Base-by-base conservation (phyloP, 2,888 invertebrate genomes). In the Scaptomyza tumidula region DNA sequence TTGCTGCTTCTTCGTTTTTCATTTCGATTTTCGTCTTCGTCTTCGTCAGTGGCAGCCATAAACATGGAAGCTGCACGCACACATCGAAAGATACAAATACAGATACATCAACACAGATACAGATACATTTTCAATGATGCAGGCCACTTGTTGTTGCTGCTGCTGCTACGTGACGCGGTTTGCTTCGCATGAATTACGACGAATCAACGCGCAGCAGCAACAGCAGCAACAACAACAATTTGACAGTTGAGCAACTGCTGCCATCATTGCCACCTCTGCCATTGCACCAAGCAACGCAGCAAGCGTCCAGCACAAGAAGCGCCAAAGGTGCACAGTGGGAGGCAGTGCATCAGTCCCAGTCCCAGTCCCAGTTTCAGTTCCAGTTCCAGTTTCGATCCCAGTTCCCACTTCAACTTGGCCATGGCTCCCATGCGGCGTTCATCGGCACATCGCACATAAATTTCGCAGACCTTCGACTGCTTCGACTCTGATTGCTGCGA, bases 191-290 rank as follows among this genome's bases (percentile, higher is more conserved):
- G 86, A 88, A 71, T 88, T 80, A 88, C 89, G 89, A 83, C 89
- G 88, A 89, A 85, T 89, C 86, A 89, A 89, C 81, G 84, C 74
- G 59, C 74, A 75, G 76, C 83, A 72, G 54, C 72, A 64, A n/a
- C 66, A 60, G 29, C 74, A 35, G 4, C 57, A 49, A 6, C 62
- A 49, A 33, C 44, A 64, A 37, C 62, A 55, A 37, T 66, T 81
- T 89, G 91, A 89, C 89, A 85, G 86, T 72, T 90, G 91, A 91
- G 85, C 85, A 87, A 91, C 85, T 90, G 90, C 89, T 91, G 90
- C 90, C 91, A 90, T 89, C 81, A 79, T 75, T 76, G 81, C 84
- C 80, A 75, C 87, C 78, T 76, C 61, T 76, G 55, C 68, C 61
- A 63, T 29, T 44, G 67, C 61, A 50, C 16, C 60, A 50, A 50